Conservation (phyloP, 1,140 invertebrate species). For the Cydia fagiglandana region DNA sequence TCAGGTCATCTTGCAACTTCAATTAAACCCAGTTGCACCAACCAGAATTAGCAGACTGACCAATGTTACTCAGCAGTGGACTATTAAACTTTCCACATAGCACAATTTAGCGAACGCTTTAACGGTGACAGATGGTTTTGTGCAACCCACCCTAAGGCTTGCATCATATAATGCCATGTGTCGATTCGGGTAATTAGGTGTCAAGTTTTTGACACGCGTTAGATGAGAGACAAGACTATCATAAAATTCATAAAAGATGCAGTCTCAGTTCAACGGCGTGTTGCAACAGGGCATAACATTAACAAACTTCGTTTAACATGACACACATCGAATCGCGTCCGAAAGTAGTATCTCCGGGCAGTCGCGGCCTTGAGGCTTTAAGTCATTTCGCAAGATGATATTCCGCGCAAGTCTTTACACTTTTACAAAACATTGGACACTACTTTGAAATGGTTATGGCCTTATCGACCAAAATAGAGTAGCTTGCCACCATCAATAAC, state of each 20-base stretch:
- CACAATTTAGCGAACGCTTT: too few species aligned
- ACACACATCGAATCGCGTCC: constrained; percentile 22
- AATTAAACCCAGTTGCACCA: too few species aligned
- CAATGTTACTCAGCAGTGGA: too few species aligned
- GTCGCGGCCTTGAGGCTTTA: constrained; percentile 10
- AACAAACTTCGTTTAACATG: constrained; percentile 23
- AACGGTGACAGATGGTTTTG: too few species aligned
- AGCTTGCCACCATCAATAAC: not conserved
- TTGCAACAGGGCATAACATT: constrained; percentile 19
- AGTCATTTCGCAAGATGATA: not conserved
- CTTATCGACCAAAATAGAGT: not conserved
- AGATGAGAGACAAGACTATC: not conserved
- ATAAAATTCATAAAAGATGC: not conserved
- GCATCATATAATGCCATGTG: too few species aligned
- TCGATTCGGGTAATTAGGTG: not conserved
- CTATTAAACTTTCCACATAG: too few species aligned
- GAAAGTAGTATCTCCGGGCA: constrained; percentile 27
- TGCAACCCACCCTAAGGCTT: too few species aligned
- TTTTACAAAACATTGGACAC: constrained; percentile 18
- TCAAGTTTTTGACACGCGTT: not conserved
- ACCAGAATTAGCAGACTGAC: too few species aligned
- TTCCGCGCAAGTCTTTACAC: not conserved
- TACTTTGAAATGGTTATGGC: not conserved
- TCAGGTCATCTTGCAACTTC: too few species aligned
- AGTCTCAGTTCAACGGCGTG: not conserved